phyloP scores from a whole-genome alignment of 2,888 invertebrate species.

The Rhingia rostrata region DNA sequence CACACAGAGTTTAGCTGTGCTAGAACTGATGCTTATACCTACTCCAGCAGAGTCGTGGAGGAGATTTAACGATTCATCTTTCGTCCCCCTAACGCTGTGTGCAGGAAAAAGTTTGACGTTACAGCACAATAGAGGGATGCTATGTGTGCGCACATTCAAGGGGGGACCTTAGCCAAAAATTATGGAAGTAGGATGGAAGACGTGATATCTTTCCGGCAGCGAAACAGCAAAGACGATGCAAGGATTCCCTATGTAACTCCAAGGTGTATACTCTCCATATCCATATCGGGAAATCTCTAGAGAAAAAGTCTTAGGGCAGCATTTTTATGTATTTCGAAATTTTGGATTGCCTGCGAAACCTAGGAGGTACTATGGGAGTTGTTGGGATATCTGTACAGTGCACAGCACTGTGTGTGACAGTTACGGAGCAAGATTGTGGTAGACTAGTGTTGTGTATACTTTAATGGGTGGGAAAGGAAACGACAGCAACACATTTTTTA shows the following conservation, averaged over 20 bases:
- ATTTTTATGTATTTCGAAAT: slow-evolving; percentile 31
- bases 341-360: slow-evolving; percentile 8
- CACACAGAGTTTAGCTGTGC: slow-evolving; percentile 15
- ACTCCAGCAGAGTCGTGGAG: slow-evolving; percentile 4
- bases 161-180: slow-evolving; percentile 56
- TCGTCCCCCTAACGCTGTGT: slow-evolving; percentile 9
- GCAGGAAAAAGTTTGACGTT: slow-evolving; percentile 53
- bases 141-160: not conserved
- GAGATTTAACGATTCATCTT: slow-evolving; percentile 50
- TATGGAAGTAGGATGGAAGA: slow-evolving; percentile 50
- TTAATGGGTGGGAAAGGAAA: slow-evolving; percentile 39
- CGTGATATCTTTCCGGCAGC: slow-evolving; percentile 54
- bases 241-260: slow-evolving; percentile 20
- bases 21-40: slow-evolving; percentile 34
- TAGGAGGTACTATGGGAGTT: not conserved
- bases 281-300: slow-evolving; percentile 55
- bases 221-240: not conserved
- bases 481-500: slow-evolving; percentile 22
- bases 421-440: slow-evolving; percentile 47
- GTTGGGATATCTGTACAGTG: not conserved
- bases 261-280: slow-evolving; percentile 24
- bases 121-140: slow-evolving; percentile 10
- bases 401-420: slow-evolving; percentile 6
- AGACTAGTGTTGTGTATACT: slow-evolving; percentile 21
- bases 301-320: slow-evolving; percentile 37